A percentile compares a stretch with the other conserved stretches of the same genome.
Conservation (phyloP, 2,888 invertebrate genomes). For the Ischnura elegans region DNA sequence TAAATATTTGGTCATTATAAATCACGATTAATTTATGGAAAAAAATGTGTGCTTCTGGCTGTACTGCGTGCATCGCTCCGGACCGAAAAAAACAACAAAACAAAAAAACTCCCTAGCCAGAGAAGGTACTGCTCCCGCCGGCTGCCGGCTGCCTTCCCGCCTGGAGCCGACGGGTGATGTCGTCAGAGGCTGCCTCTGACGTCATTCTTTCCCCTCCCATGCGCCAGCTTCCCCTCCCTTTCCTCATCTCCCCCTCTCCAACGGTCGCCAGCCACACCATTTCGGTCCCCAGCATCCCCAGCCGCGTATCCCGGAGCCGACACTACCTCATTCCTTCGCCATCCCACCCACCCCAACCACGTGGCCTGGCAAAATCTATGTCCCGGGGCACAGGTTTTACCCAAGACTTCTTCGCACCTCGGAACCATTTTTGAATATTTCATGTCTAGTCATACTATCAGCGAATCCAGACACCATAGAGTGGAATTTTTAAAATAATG, state of each 20-base stretch:
- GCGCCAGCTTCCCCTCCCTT: neutral
- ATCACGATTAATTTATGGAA: too few relatives aligned
- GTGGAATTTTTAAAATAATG: too few relatives aligned
- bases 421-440: too few relatives aligned
- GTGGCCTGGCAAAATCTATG: neutral
- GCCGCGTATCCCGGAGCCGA: neutral
- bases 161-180: slow-evolving; percentile 3
- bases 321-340: neutral
- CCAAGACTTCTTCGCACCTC: too few relatives aligned
- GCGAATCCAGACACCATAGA: too few relatives aligned
- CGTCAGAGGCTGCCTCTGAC: slow-evolving; percentile 37
- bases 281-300: neutral
- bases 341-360: neutral
- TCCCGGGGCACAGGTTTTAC: too few relatives aligned
- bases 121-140: neutral
- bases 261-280: neutral
- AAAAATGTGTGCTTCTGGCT: too few relatives aligned
- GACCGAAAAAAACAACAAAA: neutral
- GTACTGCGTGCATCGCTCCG: too few relatives aligned
- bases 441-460: too few relatives aligned
- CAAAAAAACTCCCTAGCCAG: neutral
- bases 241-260: neutral
- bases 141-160: neutral
- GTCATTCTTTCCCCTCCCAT: neutral
- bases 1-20: too few relatives aligned